Base-by-base conservation (phyloP, 2,113 vertebrate species). In the Salvelinus sp. region DNA sequence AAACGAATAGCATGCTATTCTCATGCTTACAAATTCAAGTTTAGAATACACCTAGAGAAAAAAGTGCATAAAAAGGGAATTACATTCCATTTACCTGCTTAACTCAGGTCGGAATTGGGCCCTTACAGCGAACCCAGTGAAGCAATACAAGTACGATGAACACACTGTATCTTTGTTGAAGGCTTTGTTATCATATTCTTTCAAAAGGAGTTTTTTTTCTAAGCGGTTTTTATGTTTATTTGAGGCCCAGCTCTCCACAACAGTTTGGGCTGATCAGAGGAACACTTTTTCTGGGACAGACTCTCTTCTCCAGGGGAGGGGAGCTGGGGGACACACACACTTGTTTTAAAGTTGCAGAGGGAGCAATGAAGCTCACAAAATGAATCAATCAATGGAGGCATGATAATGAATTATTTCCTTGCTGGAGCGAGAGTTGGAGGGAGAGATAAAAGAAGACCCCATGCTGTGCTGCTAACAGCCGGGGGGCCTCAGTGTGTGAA, bases 401-500 rank as follows among this genome's bases (percentile, higher is more conserved):
- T 83, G 85, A 90, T 92, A 91, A 92, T 93, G 84, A 94, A 94
- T 94, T 88, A 94, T 93, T 93, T 94, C 90, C 92, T 90, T 68
- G 75, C 90, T 86, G 82, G 84, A 82, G 91, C 80, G 64, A 75
- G 76, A 90, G 90, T 82, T 87, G 82, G 81, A 89, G 87, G 80
- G 78, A 74, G 82, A 93, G 90, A 93, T 92, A 91, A 95, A 94
- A 94, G 94, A 74, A 83, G 93, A 91, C 88, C 89, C 72, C 90
- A 87, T 82, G 82, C 80, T 82, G 86, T 12, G 88, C 81, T 50
- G 81, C 91, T 82, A 90, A 88, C 88, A 89, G 90, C 78, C 28
- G 68, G 78, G 85, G 7, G 83, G 88, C 78, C 58, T 22, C 20
- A 23, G 7, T 62, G 58, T 62, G 79, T 83, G 83, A 88, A 89